These are phyloP conservation scores for Chironomus tentans DNA, from an alignment of 2,888 invertebrate genomes.

Conservation along the genomic window DNA sequence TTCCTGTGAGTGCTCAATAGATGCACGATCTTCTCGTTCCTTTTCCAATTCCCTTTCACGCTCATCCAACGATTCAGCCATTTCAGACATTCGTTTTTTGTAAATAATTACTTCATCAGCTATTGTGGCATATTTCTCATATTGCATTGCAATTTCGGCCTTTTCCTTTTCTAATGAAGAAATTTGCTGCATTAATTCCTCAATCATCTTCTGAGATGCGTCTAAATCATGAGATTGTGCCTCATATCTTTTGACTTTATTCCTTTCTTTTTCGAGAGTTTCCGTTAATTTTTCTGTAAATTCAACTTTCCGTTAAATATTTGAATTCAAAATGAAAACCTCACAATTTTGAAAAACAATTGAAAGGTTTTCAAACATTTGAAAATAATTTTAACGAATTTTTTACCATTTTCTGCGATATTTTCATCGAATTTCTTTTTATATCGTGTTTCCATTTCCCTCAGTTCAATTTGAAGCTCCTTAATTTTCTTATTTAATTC, in stretches of 20 bases:
- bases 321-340: background rate
- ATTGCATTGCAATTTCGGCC: background rate
- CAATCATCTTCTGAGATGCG: background rate
- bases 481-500: background rate
- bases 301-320: background rate
- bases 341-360: too few relatives aligned
- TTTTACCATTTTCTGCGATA: background rate
- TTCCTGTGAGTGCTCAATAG: conserved; percentile 11
- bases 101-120: background rate
- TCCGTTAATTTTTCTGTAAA: background rate
- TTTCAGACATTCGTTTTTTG: background rate
- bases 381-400: too few relatives aligned
- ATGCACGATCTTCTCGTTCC: background rate
- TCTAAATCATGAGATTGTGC: background rate
- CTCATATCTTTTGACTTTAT: background rate
- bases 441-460: background rate
- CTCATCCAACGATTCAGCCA: background rate
- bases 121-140: background rate
- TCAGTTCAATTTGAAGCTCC: background rate
- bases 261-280: background rate
- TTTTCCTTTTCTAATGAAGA: conserved; percentile 7
- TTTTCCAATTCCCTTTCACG: conserved; percentile 1
- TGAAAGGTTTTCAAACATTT: background rate
- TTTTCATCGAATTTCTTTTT: conserved; percentile 11
- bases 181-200: background rate